Conservation (phyloP, 2,888 invertebrate species). For the Erebia palarica region DNA sequence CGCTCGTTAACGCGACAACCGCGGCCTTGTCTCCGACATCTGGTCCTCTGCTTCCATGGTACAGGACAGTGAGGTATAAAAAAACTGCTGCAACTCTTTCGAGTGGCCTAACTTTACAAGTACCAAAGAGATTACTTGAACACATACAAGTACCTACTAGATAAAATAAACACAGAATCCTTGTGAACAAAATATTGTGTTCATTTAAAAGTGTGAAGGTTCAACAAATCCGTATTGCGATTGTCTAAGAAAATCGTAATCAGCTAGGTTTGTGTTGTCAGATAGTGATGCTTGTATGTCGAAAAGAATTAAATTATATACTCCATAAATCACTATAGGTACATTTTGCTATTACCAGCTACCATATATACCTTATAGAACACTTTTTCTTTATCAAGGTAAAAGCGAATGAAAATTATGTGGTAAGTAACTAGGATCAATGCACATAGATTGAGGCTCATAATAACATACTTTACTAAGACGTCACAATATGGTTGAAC, state of each 20-base stretch:
- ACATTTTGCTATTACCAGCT: too few species aligned
- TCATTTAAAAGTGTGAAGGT: neutral
- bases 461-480: too few species aligned
- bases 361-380: too few species aligned
- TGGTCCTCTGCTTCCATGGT: conserved; percentile 65
- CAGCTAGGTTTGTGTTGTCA: too few species aligned
- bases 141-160: neutral
- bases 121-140: neutral
- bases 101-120: conserved; percentile 51
- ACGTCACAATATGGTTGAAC: too few species aligned
- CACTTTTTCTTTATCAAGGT: too few species aligned
- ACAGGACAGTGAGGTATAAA: conserved; percentile 54
- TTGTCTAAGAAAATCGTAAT: neutral
- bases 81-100: conserved; percentile 51
- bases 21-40: conserved; percentile 65
- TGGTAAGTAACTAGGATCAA: too few species aligned
- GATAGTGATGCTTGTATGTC: too few species aligned
- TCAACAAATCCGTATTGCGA: neutral
- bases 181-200: neutral
- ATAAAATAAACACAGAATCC: neutral
- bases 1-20: conserved; percentile 63
- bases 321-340: too few species aligned
- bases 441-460: too few species aligned
- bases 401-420: too few species aligned
- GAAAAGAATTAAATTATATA: too few species aligned